Evolutionary conservation across 2,888 invertebrate species (phyloP).

Genomic region (Subacronicta megacephala): DNA sequence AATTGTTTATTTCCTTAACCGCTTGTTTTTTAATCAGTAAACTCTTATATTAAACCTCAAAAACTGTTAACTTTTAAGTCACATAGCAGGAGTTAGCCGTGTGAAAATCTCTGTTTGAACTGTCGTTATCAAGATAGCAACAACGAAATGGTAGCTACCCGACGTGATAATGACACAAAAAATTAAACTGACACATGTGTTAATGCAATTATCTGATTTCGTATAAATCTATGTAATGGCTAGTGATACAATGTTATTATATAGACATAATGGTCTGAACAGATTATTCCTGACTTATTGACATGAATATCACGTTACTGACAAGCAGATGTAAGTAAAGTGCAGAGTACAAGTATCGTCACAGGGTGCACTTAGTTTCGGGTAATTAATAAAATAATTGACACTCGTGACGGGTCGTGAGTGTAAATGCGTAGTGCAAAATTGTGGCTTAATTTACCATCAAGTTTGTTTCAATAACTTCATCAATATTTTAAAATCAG

Average conservation of each 20-base stretch:
- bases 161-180: conserved; percentile 63
- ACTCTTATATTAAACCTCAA: no score
- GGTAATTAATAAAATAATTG: conserved; percentile 21
- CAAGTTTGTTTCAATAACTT: no score
- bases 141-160: conserved; percentile 67
- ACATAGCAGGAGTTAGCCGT: conserved; percentile 7
- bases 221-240: conserved; percentile 35
- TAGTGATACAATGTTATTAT: conserved; percentile 31
- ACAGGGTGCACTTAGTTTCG: conserved; percentile 4
- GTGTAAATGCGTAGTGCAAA: not conserved
- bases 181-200: conserved; percentile 63
- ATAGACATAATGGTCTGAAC: conserved; percentile 22
- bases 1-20: no score
- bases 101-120: conserved; percentile 23
- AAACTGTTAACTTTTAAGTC: conserved; percentile 1
- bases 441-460: no score
- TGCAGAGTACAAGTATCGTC: not conserved
- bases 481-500: no score
- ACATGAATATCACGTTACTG: conserved; percentile 9
- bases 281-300: conserved; percentile 24
- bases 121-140: conserved; percentile 53
- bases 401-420: conserved; percentile 1
- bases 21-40: no score
- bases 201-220: conserved; percentile 61
- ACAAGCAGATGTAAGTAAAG: conserved; percentile 9